These are phyloP conservation scores for Papilio protenor DNA, from an alignment of 2,888 invertebrate genomes.

Conservation along the genomic window DNA sequence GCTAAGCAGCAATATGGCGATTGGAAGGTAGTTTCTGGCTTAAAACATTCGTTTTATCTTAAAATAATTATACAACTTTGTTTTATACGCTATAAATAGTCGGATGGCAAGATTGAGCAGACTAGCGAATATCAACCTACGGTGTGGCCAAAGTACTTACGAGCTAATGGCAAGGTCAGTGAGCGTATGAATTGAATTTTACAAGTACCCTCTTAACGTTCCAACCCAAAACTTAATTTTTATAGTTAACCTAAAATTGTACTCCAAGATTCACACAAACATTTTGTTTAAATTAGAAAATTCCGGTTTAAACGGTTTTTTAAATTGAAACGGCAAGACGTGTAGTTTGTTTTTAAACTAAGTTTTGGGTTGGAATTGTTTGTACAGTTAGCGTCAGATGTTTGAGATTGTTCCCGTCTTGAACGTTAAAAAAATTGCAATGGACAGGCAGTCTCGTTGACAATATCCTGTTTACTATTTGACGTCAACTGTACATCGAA, in stretches of 20 bases:
- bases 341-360: background rate
- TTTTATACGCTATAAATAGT: slow-evolving; percentile 41
- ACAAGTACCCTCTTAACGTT: slow-evolving; percentile 44
- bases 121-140: slow-evolving; percentile 52
- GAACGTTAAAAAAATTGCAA: background rate
- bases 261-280: background rate
- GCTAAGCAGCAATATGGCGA: slow-evolving; percentile 20
- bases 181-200: slow-evolving; percentile 56
- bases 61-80: slow-evolving; percentile 40
- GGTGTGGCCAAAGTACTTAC: slow-evolving; percentile 55
- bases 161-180: slow-evolving; percentile 65
- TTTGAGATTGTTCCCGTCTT: background rate
- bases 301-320: background rate
- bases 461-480: background rate
- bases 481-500: background rate
- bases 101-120: slow-evolving; percentile 57
- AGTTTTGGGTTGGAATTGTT: background rate
- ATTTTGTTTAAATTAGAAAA: background rate
- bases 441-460: background rate
- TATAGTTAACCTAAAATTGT: background rate
- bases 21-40: slow-evolving; percentile 38
- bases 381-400: background rate
- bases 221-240: background rate
- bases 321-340: background rate
- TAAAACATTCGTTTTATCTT: slow-evolving; percentile 23